Conservation (phyloP, 1,140 invertebrate genomes). For the Battus philenor region DNA sequence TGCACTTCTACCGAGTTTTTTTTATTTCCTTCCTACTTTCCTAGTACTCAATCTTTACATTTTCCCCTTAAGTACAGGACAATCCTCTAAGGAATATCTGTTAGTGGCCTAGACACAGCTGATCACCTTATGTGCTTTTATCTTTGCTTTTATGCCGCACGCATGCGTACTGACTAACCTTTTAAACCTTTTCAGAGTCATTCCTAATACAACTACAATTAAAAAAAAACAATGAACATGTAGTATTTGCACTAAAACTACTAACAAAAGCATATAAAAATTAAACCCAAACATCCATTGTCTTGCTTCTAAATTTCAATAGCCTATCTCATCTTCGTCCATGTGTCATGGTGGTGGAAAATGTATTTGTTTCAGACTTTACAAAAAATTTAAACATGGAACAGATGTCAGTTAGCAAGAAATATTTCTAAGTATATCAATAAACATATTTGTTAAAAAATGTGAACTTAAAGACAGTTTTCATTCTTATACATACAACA, state of each 20-base stretch:
- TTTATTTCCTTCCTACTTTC: conserved; percentile 13
- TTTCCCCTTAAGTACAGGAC: conserved; percentile 23
- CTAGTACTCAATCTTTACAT: conserved; percentile 19
- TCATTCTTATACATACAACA: no score
- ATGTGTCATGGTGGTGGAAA: conserved; percentile 21
- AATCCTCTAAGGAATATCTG: conserved; percentile 19
- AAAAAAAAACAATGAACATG: conserved; percentile 22
- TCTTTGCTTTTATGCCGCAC: conserved; percentile 60
- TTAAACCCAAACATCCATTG: conserved; percentile 7
- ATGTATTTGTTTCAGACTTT: no score
- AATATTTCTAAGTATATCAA: background rate
- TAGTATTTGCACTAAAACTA: conserved; percentile 21
- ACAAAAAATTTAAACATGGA: background rate
- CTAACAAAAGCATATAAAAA: no score
- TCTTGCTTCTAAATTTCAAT: conserved; percentile 13
- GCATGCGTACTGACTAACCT: conserved; percentile 69
- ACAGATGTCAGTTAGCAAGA: background rate
- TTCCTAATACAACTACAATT: conserved; percentile 51
- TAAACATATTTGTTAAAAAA: no score
- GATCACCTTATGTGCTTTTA: conserved; percentile 57
- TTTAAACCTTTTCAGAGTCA: conserved; percentile 66
- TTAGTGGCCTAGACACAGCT: conserved; percentile 55
- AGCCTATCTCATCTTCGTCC: conserved; percentile 44
- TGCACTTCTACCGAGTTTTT: no score
- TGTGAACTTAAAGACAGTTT: no score